Evolutionary conservation across 2,113 vertebrate genomes (phyloP).

Genomic region (Hystrix brachyura): DNA sequence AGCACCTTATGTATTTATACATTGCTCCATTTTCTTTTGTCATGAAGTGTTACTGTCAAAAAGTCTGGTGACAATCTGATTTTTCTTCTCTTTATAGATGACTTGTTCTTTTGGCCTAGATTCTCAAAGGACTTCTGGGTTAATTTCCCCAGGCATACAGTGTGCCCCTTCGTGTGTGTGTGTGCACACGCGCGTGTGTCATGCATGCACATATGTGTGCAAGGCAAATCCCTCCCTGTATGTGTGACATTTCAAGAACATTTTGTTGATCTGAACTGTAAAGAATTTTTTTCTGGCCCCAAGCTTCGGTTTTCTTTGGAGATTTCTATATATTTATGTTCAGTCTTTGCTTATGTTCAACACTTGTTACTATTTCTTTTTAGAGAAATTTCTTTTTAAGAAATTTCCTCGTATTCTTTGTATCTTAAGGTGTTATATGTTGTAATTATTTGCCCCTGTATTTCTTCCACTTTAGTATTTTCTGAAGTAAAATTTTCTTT

Average conservation of each 20-base stretch:
- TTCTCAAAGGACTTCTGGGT: background rate
- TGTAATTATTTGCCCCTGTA: background rate
- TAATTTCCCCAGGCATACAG: background rate
- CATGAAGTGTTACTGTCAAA: background rate
- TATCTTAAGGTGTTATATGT: background rate
- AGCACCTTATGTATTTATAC: background rate
- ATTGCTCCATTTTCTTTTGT: background rate
- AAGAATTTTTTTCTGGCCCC: background rate
- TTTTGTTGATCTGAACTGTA: constrained; percentile 5
- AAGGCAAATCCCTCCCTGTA: background rate
- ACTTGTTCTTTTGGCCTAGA: background rate
- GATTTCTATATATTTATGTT: background rate
- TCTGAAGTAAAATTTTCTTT: background rate
- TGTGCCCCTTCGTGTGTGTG: background rate
- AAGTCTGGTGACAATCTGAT: background rate
- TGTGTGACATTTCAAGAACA: background rate
- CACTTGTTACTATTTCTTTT: background rate
- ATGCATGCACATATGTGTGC: too few species aligned
- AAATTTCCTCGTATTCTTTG: background rate
- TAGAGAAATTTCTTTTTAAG: background rate
- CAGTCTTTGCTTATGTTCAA: background rate
- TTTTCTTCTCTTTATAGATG: background rate
- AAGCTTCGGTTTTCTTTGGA: background rate
- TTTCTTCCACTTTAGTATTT: background rate
- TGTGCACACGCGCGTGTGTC: background rate